These are phyloP conservation scores for Actinemys pallida DNA, from an alignment of 2,113 vertebrate genomes.

Conservation along the genomic window DNA sequence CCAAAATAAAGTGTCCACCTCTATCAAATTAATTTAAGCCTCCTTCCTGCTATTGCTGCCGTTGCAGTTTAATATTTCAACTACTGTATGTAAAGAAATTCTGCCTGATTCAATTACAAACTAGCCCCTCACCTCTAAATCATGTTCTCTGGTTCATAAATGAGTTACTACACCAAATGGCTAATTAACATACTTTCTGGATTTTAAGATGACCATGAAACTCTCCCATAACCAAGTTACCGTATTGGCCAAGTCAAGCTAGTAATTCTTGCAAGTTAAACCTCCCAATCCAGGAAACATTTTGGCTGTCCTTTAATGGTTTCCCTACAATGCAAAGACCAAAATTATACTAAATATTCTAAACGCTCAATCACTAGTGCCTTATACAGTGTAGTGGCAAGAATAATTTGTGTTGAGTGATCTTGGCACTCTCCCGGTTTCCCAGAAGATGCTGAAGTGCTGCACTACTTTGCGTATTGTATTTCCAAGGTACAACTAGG, in stretches of 20 bases:
- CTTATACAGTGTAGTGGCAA: not conserved
- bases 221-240: not conserved
- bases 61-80: not conserved
- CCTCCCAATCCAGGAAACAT: not conserved
- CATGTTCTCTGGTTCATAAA: not conserved
- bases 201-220: not conserved
- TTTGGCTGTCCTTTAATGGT: not conserved
- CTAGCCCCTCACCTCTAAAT: not conserved
- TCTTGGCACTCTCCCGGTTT: not conserved
- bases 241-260: not conserved
- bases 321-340: not conserved
- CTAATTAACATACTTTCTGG: not conserved
- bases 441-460: not conserved
- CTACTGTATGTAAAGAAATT: not conserved
- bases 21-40: not conserved
- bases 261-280: not conserved
- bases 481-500: not conserved
- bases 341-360: not conserved
- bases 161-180: not conserved
- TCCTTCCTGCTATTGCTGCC: not conserved
- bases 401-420: not conserved
- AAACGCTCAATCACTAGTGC: not conserved
- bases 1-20: not conserved
- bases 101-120: not conserved
- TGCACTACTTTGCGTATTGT: not conserved